Base-by-base conservation (phyloP, 2,797 vertebrate genomes). In the Hypotaenidia okinawae region DNA sequence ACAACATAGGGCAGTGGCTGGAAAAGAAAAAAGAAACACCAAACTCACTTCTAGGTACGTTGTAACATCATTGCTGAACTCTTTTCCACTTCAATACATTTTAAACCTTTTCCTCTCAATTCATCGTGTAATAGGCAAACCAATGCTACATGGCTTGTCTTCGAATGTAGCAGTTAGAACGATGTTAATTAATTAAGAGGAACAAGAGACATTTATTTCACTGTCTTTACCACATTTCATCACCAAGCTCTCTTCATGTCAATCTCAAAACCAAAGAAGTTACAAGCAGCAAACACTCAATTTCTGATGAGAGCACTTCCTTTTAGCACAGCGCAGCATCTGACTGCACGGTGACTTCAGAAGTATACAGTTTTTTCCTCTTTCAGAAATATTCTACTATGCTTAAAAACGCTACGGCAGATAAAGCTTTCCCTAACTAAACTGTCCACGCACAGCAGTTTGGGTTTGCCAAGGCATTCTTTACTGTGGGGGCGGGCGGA, bases 1-100 rank as follows among this genome's bases (percentile, higher is more conserved):
- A 51, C 13, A 72, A 19, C 39, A 61, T 6, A 72, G 19, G 66
- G 10, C 8, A 87, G 10, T 17, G 86, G 54, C 0, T 30, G 13
- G 27, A 90, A 43, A 55, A 78, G 7, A 52, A 62, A 28, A 28
- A 70, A 68, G 24, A 57, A 28, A 45, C 43, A 45, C 43, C 9
- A 19, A 55, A 37, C 1, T 0, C 16, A 18, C 21, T 63, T n/a
- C 17, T 18, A 15, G 11, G 15, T 67, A 24, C 5, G 16, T 1
- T 27, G 14, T 11, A 57, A 15, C 23, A 30, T 10, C 30, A 47
- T 6, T 23, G 72, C 61, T 80, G 49, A 88, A 88, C 14, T 80
- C 17, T 54, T 41, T 18, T 15, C 68, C 24, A 18, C 18, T 47
- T 49, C 43, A 62, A n/a, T 12, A 13, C 35, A 54, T 43, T 47